Evolutionary conservation across 1,140 invertebrate genomes (phyloP).

Genomic region (Wasmannia auropunctata): DNA sequence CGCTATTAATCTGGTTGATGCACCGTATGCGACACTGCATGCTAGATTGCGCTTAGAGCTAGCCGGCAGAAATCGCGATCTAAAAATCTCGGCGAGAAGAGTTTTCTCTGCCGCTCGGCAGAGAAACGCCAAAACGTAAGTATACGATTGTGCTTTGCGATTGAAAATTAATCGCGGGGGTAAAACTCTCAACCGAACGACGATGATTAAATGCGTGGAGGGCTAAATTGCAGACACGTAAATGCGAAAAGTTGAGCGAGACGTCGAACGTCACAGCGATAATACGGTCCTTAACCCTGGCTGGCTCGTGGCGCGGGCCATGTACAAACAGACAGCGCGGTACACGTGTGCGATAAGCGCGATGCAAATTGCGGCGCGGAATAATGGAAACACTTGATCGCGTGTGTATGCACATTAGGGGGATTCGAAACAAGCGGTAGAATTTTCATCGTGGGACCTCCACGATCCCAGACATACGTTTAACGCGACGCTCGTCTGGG

Average conservation of each 20-base stretch:
- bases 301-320: background rate
- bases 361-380: conserved; percentile 35
- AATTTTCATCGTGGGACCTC: conserved; percentile 68
- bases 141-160: background rate
- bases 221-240: background rate
- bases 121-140: background rate
- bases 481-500: conserved; percentile 57
- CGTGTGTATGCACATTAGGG: conserved; percentile 57
- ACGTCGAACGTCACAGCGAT: background rate
- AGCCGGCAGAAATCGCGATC: background rate
- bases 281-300: background rate
- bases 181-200: background rate
- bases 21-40: conserved; percentile 6
- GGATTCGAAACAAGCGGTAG: conserved; percentile 47
- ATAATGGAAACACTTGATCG: conserved; percentile 56
- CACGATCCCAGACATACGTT: conserved; percentile 47
- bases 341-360: conserved; percentile 30
- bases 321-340: conserved; percentile 8
- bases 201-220: background rate
- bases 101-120: background rate
- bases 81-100: conserved; percentile 15
- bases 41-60: background rate
- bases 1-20: conserved; percentile 66
- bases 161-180: conserved; percentile 1
- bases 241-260: conserved; percentile 1